Base-by-base conservation (phyloP, 2,888 invertebrate genomes). In the Coremacera marginata region DNA sequence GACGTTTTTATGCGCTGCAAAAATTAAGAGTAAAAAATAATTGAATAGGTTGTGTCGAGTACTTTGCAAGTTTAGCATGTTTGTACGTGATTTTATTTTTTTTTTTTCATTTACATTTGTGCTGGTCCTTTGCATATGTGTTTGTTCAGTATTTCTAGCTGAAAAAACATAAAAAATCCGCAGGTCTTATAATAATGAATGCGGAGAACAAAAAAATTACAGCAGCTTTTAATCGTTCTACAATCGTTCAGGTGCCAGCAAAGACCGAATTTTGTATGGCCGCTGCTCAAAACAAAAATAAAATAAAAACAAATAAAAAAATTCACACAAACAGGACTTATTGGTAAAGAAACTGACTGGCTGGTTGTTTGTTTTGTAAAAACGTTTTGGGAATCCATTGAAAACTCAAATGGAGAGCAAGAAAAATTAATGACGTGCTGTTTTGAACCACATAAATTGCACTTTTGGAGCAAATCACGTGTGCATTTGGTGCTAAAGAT, bases 11-110 rank as follows among this genome's bases (percentile, higher is more conserved):
- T 55, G 75, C 71, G 70, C 51, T 55, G 71, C 60, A 83, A 82
- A 84, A 85, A 84, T 85, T 86, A 86, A 87, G 86, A 87, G 86
- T 87, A 86, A 87, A 87, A 85, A 86, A 87, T 86, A 88, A 86
- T 87, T 87, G 86, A 88, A 86, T 86, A 83, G 87, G 83, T 86
- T 86, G 87, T 84, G 86, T 87, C 86, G 86, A 88, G 88, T 86
- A 86, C 84, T 80, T 82, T 81, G 79, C 81, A 75, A 63, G 31
- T 73, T 73, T 51, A 19, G 25, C 62, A 27, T 62, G 71, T 34
- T 57, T 5, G 51, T n/a, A 19, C n/a, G 19, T 31, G 9, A 55
- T 31, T 60, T 52, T 63, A 19, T 71, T 60, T 63, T 31, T 55
- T 63, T 27, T 72, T 68, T 65, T 49, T 44, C 27, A 55, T 74